These are phyloP conservation scores for Crenichthys baileyi DNA, from an alignment of 2,797 vertebrate genomes.

Conservation along the genomic window DNA sequence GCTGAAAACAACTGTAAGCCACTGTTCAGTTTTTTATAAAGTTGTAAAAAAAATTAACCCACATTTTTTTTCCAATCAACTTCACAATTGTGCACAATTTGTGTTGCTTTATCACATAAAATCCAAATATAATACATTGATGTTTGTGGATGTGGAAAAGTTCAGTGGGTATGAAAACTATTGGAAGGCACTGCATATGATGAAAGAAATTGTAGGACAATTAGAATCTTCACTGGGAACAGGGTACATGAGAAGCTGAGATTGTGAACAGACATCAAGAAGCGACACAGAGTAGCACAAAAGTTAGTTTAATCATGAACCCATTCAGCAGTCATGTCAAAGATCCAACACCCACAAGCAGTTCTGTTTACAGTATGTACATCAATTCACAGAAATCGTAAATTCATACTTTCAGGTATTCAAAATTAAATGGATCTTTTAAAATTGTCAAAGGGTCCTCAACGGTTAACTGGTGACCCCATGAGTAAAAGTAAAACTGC, in stretches of 20 bases:
- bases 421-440: slow-evolving; percentile 40
- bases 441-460: slow-evolving; percentile 31
- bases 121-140: neutral
- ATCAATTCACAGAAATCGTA: slow-evolving; percentile 41
- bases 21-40: neutral
- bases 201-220: neutral
- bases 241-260: neutral
- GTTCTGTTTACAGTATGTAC: slow-evolving; percentile 47
- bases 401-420: slow-evolving; percentile 26
- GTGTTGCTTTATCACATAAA: neutral
- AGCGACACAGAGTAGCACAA: slow-evolving; percentile 37
- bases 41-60: neutral
- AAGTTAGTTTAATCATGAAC: slow-evolving; percentile 73
- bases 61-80: too few relatives aligned
- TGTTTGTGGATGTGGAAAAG: neutral
- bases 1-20: neutral
- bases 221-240: too few relatives aligned
- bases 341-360: slow-evolving; percentile 27
- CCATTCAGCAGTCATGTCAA: slow-evolving; percentile 44
- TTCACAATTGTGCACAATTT: neutral
- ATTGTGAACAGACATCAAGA: neutral
- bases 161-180: neutral
- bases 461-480: slow-evolving; percentile 23
- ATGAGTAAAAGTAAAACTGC: slow-evolving; percentile 37
- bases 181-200: neutral